Base-by-base conservation (phyloP, 2,888 invertebrate species). In the Heliconius sara region DNA sequence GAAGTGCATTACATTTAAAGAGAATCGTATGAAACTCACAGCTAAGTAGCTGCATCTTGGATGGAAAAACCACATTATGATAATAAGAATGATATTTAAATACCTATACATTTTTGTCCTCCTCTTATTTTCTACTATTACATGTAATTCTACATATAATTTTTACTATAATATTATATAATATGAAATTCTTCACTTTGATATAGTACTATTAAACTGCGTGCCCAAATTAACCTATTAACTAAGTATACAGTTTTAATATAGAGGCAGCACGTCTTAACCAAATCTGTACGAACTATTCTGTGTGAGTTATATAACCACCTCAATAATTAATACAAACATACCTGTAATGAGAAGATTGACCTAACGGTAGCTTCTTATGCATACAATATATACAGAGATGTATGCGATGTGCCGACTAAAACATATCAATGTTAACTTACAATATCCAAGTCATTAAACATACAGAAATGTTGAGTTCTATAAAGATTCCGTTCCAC, bases 261-360 rank as follows among this genome's bases (percentile, higher is more conserved):
- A 39, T n/a, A 68, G n/a, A 39, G 68, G 12, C 12, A 39, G 67
- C 34, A 67, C 4, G 39, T 67, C 67, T 34, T 68, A 68, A 13
- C 12, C 25, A 68, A 68, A 68, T 43, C 68, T 39, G 34, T 68
- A 39, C 39, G 25, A 43, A 25, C 43, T 68, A 72, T 30, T 16
- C 43, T 68, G 43, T 43, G 43, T 25, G n/a, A 43, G n/a, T 43
- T 25, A 43, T 43, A 68, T 68, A 68, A 68, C 16, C 68, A 43
- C 13, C n/a, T 68, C 68, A 39, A 68, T 68, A 68, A 68, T 43
- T 68, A 68, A 68, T 68, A 68, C 68, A 68, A 68, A 43, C 68
- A 68, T 68, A 13, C 12, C n/a, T 25, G 39, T 68, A 68, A 68
- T 68, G 68, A 13, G 43, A 43, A 68, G n/a, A 43, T 68, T 68